A percentile compares a stretch with the other conserved stretches of the same genome.
phyloP scores from a whole-genome alignment of 2,888 invertebrate genomes.

The Agriopis aurantiaria region DNA sequence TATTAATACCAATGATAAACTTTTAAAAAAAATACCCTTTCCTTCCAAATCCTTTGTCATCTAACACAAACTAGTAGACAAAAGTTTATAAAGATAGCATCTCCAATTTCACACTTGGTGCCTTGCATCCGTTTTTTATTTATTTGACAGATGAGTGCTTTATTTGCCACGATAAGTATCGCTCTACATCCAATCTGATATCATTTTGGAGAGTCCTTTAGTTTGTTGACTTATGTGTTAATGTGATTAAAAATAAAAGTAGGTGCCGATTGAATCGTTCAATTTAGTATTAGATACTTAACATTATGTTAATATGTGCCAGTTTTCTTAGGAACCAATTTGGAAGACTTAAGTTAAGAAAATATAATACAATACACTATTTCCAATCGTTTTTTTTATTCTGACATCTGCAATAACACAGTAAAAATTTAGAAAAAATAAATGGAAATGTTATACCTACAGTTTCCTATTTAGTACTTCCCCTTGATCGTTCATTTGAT shows the following conservation, averaged over 20 bases:
- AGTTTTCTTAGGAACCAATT: not conserved
- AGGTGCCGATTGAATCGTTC: not conserved
- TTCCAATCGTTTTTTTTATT: not conserved
- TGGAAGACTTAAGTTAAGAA: too few species aligned
- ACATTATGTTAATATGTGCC: not conserved
- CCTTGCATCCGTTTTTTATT: constrained; percentile 56
- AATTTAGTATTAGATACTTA: constrained; percentile 3
- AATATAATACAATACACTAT: too few species aligned
- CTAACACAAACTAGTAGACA: constrained; percentile 57
- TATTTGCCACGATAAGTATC: constrained; percentile 74
- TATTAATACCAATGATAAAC: not conserved
- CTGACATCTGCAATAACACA: too few species aligned
- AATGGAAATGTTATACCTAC: too few species aligned
- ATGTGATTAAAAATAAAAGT: constrained; percentile 48
- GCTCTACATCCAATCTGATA: constrained; percentile 65
- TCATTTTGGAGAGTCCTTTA: constrained; percentile 63
- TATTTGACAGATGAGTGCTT: constrained; percentile 70
- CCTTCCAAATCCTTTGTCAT: constrained; percentile 36
- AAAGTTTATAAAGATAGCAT: constrained; percentile 69
- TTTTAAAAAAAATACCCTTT: constrained; percentile 21
- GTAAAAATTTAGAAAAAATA: too few species aligned
- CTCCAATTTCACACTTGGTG: constrained; percentile 80
- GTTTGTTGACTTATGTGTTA: constrained; percentile 64
- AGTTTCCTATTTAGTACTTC: too few species aligned
- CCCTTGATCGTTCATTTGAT: too few species aligned